Conservation (phyloP, 2,113 vertebrate genomes). For the Ceuthmochares aereus region DNA sequence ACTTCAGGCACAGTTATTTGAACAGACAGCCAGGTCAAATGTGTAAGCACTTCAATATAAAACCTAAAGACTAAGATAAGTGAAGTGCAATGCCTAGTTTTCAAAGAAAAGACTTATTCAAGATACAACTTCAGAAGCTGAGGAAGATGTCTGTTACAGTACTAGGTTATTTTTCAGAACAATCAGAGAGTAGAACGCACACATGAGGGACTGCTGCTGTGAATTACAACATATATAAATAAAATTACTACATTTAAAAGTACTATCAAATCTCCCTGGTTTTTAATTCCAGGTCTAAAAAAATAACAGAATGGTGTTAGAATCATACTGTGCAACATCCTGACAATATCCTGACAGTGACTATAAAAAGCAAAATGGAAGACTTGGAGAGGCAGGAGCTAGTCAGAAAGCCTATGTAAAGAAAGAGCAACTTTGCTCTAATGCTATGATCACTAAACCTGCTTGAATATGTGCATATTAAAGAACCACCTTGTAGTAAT, state of each 20-base stretch:
- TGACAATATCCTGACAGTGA: neutral
- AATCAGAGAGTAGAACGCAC: neutral
- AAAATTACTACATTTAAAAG: neutral
- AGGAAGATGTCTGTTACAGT: neutral
- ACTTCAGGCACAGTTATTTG: neutral
- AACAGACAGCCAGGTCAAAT: neutral
- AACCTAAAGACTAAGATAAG: neutral
- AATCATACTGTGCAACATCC: neutral
- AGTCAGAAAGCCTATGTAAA: neutral
- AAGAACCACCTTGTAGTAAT: neutral
- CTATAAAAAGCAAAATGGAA: neutral
- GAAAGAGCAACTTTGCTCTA: neutral
- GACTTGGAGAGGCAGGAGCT: neutral
- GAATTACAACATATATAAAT: neutral
- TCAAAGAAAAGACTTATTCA: neutral
- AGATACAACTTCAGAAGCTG: neutral
- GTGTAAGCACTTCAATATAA: neutral
- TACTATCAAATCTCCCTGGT: neutral
- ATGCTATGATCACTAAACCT: neutral
- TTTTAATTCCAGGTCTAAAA: neutral
- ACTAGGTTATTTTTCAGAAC: neutral
- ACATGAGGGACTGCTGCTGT: neutral
- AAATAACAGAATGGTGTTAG: neutral
- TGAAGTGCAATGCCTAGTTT: neutral
- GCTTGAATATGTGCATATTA: neutral